A percentile compares a stretch with the other conserved stretches of the same genome.
Evolutionary conservation across 2,113 vertebrate species (phyloP).

Genomic region (Chlamydotis undulata): DNA sequence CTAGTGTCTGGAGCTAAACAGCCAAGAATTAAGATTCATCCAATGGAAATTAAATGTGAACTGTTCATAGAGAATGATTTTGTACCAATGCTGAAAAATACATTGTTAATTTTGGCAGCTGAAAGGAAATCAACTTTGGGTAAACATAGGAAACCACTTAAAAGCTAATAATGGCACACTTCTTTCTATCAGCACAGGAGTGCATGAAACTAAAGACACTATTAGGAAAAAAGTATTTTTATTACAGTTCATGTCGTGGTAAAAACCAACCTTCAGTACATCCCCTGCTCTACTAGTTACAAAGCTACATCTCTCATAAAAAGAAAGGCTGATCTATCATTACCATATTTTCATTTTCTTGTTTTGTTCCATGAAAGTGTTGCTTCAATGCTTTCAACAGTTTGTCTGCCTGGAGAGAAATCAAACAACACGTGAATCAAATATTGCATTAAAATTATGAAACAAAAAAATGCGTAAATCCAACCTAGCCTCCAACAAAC

Average conservation of each 20-base stretch:
- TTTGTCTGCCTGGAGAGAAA: slow-evolving; percentile 82
- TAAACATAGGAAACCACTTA: neutral
- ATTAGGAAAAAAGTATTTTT: neutral
- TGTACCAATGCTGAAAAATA: neutral
- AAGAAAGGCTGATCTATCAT: neutral
- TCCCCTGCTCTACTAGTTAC: no score
- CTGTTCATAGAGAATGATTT: neutral
- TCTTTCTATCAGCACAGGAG: neutral
- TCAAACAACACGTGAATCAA: neutral
- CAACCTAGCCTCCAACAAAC: fast-evolving
- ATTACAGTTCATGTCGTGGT: neutral
- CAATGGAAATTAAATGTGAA: neutral
- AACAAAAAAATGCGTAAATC: neutral
- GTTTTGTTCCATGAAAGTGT: slow-evolving; percentile 67
- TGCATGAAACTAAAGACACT: neutral
- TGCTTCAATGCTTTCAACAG: slow-evolving; percentile 83
- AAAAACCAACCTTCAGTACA: neutral
- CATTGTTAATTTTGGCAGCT: neutral
- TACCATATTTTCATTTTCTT: slow-evolving; percentile 62
- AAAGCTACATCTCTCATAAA: neutral
- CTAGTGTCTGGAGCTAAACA: neutral
- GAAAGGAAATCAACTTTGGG: neutral
- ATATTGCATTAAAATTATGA: neutral
- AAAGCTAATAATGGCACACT: neutral
- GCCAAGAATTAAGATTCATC: neutral